A percentile compares a stretch with the other conserved stretches of the same genome.
These are phyloP conservation scores for Fragum sueziense DNA, from an alignment of 2,888 invertebrate species.

Conservation along the genomic window DNA sequence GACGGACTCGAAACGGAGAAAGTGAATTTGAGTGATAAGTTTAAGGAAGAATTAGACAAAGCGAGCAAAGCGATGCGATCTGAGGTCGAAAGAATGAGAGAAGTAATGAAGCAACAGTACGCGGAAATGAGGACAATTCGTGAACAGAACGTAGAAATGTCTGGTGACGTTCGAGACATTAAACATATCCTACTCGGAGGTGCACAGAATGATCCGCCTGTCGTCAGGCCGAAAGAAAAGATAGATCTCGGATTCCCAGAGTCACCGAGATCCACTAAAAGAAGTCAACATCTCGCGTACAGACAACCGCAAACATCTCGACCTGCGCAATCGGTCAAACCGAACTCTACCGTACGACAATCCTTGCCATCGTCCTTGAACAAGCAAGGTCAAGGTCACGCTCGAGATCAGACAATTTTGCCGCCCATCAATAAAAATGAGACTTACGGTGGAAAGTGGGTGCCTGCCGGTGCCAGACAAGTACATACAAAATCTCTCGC, in stretches of 20 bases:
- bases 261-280: slow-evolving; percentile 48
- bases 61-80: slow-evolving; percentile 70
- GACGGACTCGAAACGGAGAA: slow-evolving; percentile 64
- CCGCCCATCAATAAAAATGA: slow-evolving; percentile 57
- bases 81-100: slow-evolving; percentile 74
- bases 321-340: slow-evolving; percentile 20
- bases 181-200: slow-evolving; percentile 65
- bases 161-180: slow-evolving; percentile 71
- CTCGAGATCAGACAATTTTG: slow-evolving; percentile 30
- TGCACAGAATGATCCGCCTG: slow-evolving; percentile 45
- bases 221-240: slow-evolving; percentile 44
- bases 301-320: slow-evolving; percentile 43
- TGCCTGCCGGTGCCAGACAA: slow-evolving; percentile 39
- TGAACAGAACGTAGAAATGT: slow-evolving; percentile 72
- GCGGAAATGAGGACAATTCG: slow-evolving; percentile 72
- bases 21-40: slow-evolving; percentile 64
- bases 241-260: slow-evolving; percentile 50
- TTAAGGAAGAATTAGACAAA: slow-evolving; percentile 70
- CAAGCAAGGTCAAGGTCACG: not conserved
- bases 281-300: slow-evolving; percentile 48
- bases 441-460: slow-evolving; percentile 33
- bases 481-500: slow-evolving; percentile 21
- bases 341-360: slow-evolving; percentile 30
- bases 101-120: slow-evolving; percentile 75
- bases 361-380: slow-evolving; percentile 45